phyloP scores from a whole-genome alignment of 2,113 vertebrate species.

The Entosphenus tridentatus region DNA sequence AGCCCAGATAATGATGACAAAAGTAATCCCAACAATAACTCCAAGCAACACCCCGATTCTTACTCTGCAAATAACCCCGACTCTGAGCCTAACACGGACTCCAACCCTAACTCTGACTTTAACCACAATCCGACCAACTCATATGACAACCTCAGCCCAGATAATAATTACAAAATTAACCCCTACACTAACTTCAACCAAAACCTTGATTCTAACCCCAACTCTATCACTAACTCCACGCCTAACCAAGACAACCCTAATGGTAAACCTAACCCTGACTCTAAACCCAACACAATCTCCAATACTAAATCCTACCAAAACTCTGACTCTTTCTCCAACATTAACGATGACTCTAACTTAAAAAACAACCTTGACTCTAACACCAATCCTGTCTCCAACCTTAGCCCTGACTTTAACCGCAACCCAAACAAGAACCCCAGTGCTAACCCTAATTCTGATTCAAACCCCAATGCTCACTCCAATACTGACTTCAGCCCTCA shows the following conservation, averaged over 20 bases:
- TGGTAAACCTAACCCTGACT: neutral
- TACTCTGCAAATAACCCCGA: no score
- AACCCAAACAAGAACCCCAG: slow-evolving; percentile 1
- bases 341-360: neutral
- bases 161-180: neutral
- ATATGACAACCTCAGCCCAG: neutral
- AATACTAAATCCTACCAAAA: neutral
- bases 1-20: neutral
- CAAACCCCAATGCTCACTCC: slow-evolving; percentile 2
- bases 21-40: no score
- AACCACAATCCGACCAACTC: neutral
- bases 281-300: neutral
- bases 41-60: no score
- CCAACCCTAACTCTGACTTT: no score
- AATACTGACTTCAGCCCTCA: neutral
- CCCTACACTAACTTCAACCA: neutral
- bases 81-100: no score
- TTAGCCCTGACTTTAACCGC: slow-evolving; percentile 5
- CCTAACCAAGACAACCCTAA: neutral
- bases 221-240: neutral
- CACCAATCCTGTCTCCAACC: slow-evolving; percentile 4
- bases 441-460: slow-evolving; percentile 6
- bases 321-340: neutral
- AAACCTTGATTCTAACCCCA: neutral
- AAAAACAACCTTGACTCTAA: neutral